Evolutionary conservation across 2,113 vertebrate genomes (phyloP).

Genomic region (Channa argus): DNA sequence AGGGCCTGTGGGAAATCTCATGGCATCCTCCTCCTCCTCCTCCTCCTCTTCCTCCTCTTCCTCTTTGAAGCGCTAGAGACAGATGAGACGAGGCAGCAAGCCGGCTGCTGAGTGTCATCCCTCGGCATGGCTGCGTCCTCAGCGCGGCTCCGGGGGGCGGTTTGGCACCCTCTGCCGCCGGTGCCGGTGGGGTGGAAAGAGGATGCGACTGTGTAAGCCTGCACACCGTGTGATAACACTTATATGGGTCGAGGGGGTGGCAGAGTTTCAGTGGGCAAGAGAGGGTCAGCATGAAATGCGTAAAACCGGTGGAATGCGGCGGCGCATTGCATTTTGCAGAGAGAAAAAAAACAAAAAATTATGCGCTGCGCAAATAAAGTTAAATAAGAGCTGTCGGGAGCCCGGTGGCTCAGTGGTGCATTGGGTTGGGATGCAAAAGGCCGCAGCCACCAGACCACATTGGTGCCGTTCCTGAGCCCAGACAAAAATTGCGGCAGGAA

Average conservation of each 20-base stretch:
- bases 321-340: too few relatives aligned
- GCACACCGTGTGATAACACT: slow-evolving; percentile 31
- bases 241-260: background rate
- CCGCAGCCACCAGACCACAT: too few relatives aligned
- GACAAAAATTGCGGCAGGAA: too few relatives aligned
- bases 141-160: slow-evolving; percentile 32
- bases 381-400: too few relatives aligned
- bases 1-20: slow-evolving; percentile 54
- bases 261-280: background rate
- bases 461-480: too few relatives aligned
- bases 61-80: slow-evolving; percentile 13
- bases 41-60: too few relatives aligned
- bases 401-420: too few relatives aligned
- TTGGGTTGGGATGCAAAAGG: too few relatives aligned
- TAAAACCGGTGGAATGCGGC: background rate
- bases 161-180: slow-evolving; percentile 34
- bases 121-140: slow-evolving; percentile 55
- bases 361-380: too few relatives aligned
- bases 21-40: slow-evolving; percentile 33
- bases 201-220: slow-evolving; percentile 6
- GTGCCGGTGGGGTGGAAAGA: slow-evolving; percentile 51
- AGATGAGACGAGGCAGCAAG: slow-evolving; percentile 43
- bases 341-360: too few relatives aligned
- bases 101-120: slow-evolving; percentile 42
- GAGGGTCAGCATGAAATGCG: slow-evolving; percentile 9